These are phyloP conservation scores for Calliscelio sp. DNA, from an alignment of 2,888 invertebrate species.

Conservation along the genomic window DNA sequence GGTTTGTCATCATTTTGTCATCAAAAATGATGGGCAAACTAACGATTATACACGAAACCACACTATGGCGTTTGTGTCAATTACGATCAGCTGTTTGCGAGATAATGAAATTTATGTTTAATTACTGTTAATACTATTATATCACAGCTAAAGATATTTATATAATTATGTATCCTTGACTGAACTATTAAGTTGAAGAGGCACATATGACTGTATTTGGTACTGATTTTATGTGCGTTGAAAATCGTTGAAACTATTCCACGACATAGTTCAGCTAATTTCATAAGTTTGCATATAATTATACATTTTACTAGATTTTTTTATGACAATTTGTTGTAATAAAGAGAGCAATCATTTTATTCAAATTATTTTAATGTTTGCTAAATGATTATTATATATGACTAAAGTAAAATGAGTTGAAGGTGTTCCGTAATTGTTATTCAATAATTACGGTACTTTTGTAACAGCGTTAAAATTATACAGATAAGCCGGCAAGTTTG, in stretches of 20 bases:
- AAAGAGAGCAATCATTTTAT: too few relatives aligned
- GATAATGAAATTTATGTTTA: constrained; percentile 45
- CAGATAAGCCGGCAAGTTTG: too few relatives aligned
- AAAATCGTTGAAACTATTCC: constrained; percentile 3
- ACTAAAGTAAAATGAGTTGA: too few relatives aligned
- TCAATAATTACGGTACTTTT: too few relatives aligned
- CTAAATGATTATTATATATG: too few relatives aligned
- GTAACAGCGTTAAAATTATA: too few relatives aligned
- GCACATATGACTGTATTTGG: constrained; percentile 36
- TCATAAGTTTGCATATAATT: not conserved
- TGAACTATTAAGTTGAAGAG: constrained; percentile 54
- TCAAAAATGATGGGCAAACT: not conserved
- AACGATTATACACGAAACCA: not conserved
- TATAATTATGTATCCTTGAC: constrained; percentile 65
- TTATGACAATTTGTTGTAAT: not conserved
- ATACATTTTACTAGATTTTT: not conserved
- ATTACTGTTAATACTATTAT: constrained; percentile 58
- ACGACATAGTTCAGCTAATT: not conserved
- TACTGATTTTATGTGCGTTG: constrained; percentile 36
- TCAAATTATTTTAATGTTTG: too few relatives aligned
- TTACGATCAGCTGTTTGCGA: constrained; percentile 17
- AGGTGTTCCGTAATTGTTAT: too few relatives aligned
- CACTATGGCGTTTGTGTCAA: not conserved
- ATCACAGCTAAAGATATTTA: constrained; percentile 59
- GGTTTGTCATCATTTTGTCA: not conserved